Base-by-base conservation (phyloP, 35 echinoderm and acorn worm genomes). In the Eucidaris tribuloides region DNA sequence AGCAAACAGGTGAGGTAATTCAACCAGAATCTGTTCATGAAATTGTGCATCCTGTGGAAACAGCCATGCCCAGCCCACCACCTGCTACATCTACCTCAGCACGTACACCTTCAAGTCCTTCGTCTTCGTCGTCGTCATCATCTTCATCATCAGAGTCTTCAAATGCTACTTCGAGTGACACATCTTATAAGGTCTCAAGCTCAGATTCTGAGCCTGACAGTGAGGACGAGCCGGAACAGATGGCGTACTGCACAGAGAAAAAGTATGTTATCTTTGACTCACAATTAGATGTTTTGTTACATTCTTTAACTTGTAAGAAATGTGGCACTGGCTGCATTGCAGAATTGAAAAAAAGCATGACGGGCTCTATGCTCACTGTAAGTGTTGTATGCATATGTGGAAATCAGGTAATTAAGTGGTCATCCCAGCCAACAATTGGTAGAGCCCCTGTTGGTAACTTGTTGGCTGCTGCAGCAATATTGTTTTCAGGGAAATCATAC, bases 401-500 rank as follows among this genome's bases (percentile, higher is more conserved):
- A 63, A 5, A 63, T 63, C 11, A 63, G 11, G 5, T 5, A 5
- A 63, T 63, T 11, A 63, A 19, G 7, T n/a, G n/a, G n/a, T n/a
- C n/a, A n/a, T 11, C 59, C 11, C 59, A 63, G 23, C 6, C 59
- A 9, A 9, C 11, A 11, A 63, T 63, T 63, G 27, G 59, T 29
- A 63, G 59, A 19, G 11, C 11, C 5, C 87, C 79, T 41, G 46
- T 41, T 2, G 87, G 79, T 9, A 83, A 83, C 54, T 5, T 91
- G 20, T 27, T 90, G 3, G 42, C 52, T 19, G 63, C 80, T 25
- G 80, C 88, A 7, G 88, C 80, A 4, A 84, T 90, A 30, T 56
- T 90, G 24, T 72, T 83, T 32, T 79, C 50, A 42, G 59, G 89
- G 19, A 45, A 25, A 4, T 85, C 82, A 2, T 91, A 84, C 9